Evolutionary conservation across 2,797 vertebrate genomes (phyloP), one percentile per base, ranked within the genome.

Genomic region (Agapornis canus): DNA sequence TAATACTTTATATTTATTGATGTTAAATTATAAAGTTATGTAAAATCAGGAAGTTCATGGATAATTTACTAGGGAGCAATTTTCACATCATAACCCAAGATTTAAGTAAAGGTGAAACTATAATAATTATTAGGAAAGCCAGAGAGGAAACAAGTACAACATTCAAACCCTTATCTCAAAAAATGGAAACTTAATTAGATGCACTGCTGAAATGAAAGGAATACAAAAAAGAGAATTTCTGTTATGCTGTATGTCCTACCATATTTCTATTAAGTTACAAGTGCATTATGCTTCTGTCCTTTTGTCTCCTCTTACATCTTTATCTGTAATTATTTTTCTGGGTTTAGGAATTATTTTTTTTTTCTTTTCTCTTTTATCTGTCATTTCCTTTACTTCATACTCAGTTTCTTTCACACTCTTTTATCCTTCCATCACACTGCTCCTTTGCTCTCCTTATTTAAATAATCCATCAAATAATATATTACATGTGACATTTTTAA

Each of bases 371-470:
- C 66, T 75, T 89, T 79, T 65, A 63, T 71, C 60, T 87, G 27
- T 64, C 7, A 1, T 12, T 63, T 64, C 45, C 60, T 85, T 92
- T 43, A 51, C 48, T 82, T 88, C 47, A 61, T n/a, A 54, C 12
- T 40, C 60, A 21, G 13, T 61, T 76, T 91, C 43, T 65, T 78
- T 87, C 49, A 40, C 10, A 31, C 75, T 72, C 17, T 68, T 63
- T 92, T 90, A 61, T 93, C 27, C 48, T 82, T 80, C 49, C 8
- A 11, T 85, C 25, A 35, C 27, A 56, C 60, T 59, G 12, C 35
- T 95, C 63, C 40, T 64, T 70, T 95, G 72, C 57, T 89, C 56
- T 94, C 22, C 14, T 78, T 11, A 52, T 88, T 95, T 94, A 90
- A 92, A 94, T 90, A 92, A 66, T 79, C 31, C 82, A 54, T 94